Evolutionary conservation across 2,113 vertebrate genomes (phyloP).

Genomic region (Amazona guildingii): DNA sequence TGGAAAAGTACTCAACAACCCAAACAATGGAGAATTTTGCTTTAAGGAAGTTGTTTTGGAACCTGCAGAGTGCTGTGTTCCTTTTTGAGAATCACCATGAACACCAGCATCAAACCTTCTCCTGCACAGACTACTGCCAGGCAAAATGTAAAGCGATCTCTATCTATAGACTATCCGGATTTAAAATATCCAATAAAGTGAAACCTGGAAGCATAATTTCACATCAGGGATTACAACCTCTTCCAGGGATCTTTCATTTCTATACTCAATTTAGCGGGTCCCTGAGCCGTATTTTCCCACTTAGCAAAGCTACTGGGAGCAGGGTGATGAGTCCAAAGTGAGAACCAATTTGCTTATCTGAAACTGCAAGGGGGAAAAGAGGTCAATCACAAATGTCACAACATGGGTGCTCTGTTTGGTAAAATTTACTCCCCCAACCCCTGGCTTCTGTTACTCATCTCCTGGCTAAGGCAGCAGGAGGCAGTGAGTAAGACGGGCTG

Average conservation of each 20-base stretch:
- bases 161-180: neutral
- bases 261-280: neutral
- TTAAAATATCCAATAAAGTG: neutral
- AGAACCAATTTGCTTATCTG: neutral
- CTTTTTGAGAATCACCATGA: neutral
- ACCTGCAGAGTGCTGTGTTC: neutral
- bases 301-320: neutral
- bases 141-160: neutral
- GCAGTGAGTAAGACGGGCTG: neutral
- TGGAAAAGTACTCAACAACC: constrained; percentile 23
- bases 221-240: neutral
- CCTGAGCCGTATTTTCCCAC: neutral
- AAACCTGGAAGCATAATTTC: neutral
- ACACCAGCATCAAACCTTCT: neutral
- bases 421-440: neutral
- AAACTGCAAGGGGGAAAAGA: neutral
- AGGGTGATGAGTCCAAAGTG: neutral
- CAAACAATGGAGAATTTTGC: neutral
- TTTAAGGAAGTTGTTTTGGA: neutral
- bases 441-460: constrained; percentile 22
- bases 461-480: constrained; percentile 35
- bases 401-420: neutral
- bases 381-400: neutral
- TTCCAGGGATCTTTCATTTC: neutral
- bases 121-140: neutral